Conservation (phyloP, 2,113 vertebrate species). For the Nanorana parkeri region DNA sequence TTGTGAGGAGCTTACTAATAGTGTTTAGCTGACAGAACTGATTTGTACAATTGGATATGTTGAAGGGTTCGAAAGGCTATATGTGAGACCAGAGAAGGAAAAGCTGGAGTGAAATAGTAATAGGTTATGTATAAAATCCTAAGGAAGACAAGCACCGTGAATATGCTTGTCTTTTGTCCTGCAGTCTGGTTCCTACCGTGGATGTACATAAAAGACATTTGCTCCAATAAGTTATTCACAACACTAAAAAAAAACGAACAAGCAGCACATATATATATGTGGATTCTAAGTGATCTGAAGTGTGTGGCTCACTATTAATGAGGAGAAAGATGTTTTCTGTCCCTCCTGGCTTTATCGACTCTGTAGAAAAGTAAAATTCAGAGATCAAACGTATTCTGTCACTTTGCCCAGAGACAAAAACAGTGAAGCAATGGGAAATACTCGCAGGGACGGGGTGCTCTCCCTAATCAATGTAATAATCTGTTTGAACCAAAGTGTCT, state of each 20-base stretch:
- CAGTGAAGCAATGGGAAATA: constrained; percentile 5
- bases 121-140: constrained; percentile 60
- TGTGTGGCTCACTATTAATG: constrained; percentile 16
- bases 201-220: constrained; percentile 16
- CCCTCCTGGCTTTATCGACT: constrained; percentile 40
- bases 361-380: constrained; percentile 26
- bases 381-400: constrained; percentile 29
- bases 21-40: constrained; percentile 67
- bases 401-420: constrained; percentile 29
- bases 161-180: constrained; percentile 31
- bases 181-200: constrained; percentile 18
- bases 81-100: constrained; percentile 63
- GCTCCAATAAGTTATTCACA: constrained; percentile 26
- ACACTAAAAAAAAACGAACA: neutral
- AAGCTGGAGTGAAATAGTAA: constrained; percentile 65
- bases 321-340: constrained; percentile 46
- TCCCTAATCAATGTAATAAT: constrained; percentile 3
- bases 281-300: constrained; percentile 30
- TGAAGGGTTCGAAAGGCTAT: constrained; percentile 64
- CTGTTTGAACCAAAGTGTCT: constrained; percentile 18
- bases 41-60: constrained; percentile 65
- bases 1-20: constrained; percentile 65
- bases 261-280: constrained; percentile 5
- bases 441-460: constrained; percentile 5
- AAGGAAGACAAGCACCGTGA: constrained; percentile 25